Percentiles rank a stretch among this genome's conserved stretches.
phyloP scores from a whole-genome alignment of 2,797 vertebrate genomes.

The Tiaroga cobitis region DNA sequence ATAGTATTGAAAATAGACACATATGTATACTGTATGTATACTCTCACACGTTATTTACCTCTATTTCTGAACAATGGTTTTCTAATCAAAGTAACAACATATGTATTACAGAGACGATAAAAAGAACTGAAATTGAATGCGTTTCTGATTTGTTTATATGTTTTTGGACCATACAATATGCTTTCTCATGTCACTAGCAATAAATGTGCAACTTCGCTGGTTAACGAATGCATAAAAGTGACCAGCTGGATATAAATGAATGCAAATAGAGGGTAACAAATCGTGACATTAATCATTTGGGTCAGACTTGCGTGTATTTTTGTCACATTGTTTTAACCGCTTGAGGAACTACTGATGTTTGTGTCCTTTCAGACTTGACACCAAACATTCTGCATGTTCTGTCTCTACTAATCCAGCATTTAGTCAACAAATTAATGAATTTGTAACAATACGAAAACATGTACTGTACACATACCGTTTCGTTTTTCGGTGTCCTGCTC shows the following conservation, averaged over 20 bases:
- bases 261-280: neutral
- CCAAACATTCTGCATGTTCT: neutral
- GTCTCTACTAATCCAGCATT: too few species aligned
- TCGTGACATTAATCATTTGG: neutral
- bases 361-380: neutral
- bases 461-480: neutral
- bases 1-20: too few species aligned
- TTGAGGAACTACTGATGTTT: neutral
- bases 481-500: neutral
- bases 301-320: neutral
- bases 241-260: too few species aligned
- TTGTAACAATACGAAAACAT: neutral
- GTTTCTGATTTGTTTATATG: neutral
- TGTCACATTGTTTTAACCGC: neutral
- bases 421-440: neutral
- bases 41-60: too few species aligned
- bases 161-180: neutral
- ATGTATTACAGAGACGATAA: neutral
- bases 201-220: neutral
- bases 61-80: too few species aligned
- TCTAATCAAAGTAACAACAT: neutral
- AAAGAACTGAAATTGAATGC: too few species aligned
- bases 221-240: neutral
- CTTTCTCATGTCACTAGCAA: neutral
- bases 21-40: too few species aligned